Evolutionary conservation across 2,113 vertebrate species (phyloP).

Genomic region (Pampusana beccarii): DNA sequence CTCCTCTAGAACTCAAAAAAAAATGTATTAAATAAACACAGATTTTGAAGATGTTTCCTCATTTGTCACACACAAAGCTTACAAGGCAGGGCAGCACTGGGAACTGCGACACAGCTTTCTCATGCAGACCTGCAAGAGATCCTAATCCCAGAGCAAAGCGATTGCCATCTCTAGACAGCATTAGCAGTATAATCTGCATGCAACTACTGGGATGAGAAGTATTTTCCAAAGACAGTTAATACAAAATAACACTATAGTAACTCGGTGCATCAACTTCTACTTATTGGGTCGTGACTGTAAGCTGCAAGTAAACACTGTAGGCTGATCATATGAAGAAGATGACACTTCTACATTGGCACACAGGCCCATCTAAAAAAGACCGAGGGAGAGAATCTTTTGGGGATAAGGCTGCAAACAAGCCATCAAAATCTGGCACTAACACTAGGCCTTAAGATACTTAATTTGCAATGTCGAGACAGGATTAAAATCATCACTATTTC

Average conservation of each 20-base stretch:
- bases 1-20: not conserved
- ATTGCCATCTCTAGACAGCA: conserved; percentile 20
- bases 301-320: not conserved
- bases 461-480: not conserved
- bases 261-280: not conserved
- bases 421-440: not conserved
- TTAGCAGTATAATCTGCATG: conserved; percentile 32
- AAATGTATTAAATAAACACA: not conserved
- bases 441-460: not conserved
- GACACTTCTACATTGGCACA: not conserved
- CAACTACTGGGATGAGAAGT: not conserved
- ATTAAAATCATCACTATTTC: not conserved
- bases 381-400: not conserved
- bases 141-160: conserved; percentile 6
- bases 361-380: not conserved
- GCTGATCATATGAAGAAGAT: not conserved
- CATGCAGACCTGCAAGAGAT: conserved; percentile 4
- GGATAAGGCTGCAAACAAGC: not conserved
- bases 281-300: not conserved
- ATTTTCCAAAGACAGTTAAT: conserved; percentile 31
- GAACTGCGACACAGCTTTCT: conserved; percentile 11
- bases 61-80: not conserved
- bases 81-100: not conserved
- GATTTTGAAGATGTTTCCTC: not conserved
- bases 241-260: not conserved